phyloP scores from a whole-genome alignment of 2,797 vertebrate genomes.

The Geotrypetes seraphini region DNA sequence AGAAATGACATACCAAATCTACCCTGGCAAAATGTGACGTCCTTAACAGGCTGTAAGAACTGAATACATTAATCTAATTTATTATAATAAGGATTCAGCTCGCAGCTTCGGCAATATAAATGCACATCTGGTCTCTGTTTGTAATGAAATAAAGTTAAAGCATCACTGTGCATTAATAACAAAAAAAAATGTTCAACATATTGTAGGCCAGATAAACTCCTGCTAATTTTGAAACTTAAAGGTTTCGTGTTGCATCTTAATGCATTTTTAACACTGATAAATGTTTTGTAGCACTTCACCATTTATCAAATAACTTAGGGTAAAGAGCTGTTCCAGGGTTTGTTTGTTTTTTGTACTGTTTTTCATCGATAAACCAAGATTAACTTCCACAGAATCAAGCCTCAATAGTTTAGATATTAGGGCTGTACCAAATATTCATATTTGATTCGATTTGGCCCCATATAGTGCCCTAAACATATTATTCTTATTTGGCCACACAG shows the following conservation, averaged over 20 bases:
- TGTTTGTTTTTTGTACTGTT: too few species aligned
- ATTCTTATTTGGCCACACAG: too few species aligned
- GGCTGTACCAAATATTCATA: too few species aligned
- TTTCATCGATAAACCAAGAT: too few species aligned
- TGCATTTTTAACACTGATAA: slow-evolving; percentile 39
- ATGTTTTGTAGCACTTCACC: slow-evolving; percentile 32
- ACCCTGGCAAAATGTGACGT: background rate
- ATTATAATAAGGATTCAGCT: slow-evolving; percentile 44
- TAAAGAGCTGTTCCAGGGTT: slow-evolving; percentile 14
- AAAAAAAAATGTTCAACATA: slow-evolving; percentile 44
- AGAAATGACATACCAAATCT: too few species aligned
- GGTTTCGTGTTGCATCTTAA: slow-evolving; percentile 31
- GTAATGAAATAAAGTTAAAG: slow-evolving; percentile 50
- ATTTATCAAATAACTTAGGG: slow-evolving; percentile 26
- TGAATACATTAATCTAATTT: slow-evolving; percentile 35
- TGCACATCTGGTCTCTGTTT: slow-evolving; percentile 54
- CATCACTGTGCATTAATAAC: slow-evolving; percentile 46
- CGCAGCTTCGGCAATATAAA: slow-evolving; percentile 34
- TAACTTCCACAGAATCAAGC: too few species aligned
- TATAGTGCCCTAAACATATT: too few species aligned
- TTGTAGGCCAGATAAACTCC: slow-evolving; percentile 38
- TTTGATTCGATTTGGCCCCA: too few species aligned
- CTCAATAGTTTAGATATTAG: too few species aligned
- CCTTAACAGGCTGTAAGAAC: slow-evolving; percentile 6
- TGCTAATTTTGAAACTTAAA: slow-evolving; percentile 26